Evolutionary conservation across 2,797 vertebrate genomes (phyloP), one percentile per base, ranked within the genome.

Genomic region (Trachurus trachurus): DNA sequence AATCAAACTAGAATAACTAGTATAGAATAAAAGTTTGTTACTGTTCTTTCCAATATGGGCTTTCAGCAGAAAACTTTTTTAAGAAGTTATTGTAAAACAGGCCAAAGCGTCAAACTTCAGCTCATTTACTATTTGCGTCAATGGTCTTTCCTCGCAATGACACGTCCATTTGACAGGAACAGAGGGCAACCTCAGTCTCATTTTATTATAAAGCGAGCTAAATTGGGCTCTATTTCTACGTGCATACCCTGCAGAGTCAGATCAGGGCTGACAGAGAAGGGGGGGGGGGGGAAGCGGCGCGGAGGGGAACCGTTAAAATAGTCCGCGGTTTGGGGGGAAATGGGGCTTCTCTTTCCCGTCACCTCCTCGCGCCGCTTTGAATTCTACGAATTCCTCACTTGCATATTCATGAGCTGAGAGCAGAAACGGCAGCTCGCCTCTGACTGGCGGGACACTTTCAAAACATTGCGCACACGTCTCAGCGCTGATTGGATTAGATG

Each of bases 361-460:
- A 85, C 1, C 44, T 44, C 9, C 63, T 26, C 63, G 15, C 40
- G 7, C 42, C 4, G n/a, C 42, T n/a, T 17, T 26, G 9, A 77
- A 70, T 87, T 87, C 82, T 77, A 56, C 57, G 83, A 90, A 87
- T 81, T 82, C 54, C 16, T 75, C 54, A 22, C 49, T 73, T 85
- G 16, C 82, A 86, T 88, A 86, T 88, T 87, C 59, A 87, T 83
- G 40, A 70, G 6, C 17, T 6, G 2, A 26, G 1, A 15, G 22
- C 6, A 31, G 1, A 37, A 47, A n/a, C 29, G n/a, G 22, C 8
- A 61, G 13, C 78, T 89, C 39, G 74, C 87, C 82, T 44, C 17
- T 78, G 80, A 88, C 93, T 94, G 93, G 93, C 34, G 1, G 21
- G 0, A 0, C 53, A 2, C 6, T 90, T 90, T 93, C 90, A 92